These are phyloP conservation scores for Columba janthina DNA, from an alignment of 2,113 vertebrate genomes.

Conservation along the genomic window DNA sequence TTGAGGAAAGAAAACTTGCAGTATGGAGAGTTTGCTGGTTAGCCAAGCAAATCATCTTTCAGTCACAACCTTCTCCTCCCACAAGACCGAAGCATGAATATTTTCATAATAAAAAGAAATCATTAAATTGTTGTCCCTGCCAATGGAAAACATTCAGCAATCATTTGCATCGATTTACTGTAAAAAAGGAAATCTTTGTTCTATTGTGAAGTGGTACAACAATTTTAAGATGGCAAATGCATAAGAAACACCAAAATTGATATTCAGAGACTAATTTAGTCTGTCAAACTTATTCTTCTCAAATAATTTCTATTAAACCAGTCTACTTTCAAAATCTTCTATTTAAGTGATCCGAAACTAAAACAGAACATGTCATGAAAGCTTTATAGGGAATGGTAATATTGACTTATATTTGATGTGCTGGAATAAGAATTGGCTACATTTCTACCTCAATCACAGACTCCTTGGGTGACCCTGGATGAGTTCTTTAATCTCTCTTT, in stretches of 20 bases:
- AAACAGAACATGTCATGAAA: neutral
- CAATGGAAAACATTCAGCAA: constrained; percentile 13
- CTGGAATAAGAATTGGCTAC: neutral
- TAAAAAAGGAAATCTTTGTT: constrained; percentile 34
- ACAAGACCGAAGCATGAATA: neutral
- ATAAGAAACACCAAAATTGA: neutral
- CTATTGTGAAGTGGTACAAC: neutral
- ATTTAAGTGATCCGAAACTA: neutral
- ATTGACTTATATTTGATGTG: neutral
- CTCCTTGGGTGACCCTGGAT: neutral
- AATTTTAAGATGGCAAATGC: neutral
- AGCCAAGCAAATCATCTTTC: constrained; percentile 51
- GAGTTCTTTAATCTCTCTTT: neutral
- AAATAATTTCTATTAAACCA: neutral
- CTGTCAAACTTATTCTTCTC: neutral
- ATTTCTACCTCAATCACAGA: neutral
- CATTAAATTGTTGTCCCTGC: neutral
- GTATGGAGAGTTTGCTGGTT: neutral
- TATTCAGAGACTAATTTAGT: neutral
- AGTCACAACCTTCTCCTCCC: constrained; percentile 10
- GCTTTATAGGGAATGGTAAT: neutral
- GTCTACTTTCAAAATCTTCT: neutral
- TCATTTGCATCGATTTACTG: constrained; percentile 40
- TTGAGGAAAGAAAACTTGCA: neutral
- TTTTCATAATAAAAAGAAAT: constrained; percentile 39